Conservation (phyloP, 2,888 invertebrate genomes). For the Falcaria lacertinaria region DNA sequence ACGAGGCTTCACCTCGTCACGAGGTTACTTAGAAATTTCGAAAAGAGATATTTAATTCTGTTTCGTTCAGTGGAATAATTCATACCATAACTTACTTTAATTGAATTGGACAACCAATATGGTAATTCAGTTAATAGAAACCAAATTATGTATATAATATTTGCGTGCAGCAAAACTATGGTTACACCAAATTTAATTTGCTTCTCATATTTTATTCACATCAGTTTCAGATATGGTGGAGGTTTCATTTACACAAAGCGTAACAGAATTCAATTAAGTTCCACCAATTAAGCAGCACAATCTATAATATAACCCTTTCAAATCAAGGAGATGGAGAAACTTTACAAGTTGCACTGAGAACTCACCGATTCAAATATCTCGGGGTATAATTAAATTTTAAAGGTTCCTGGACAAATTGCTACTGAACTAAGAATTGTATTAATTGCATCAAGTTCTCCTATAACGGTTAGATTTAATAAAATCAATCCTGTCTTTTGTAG, state of each 20-base stretch:
- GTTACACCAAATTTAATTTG: too few relatives aligned
- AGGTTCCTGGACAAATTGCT: conserved; percentile 52
- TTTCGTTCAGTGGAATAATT: too few relatives aligned
- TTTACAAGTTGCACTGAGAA: conserved; percentile 31
- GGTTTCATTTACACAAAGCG: conserved; percentile 25
- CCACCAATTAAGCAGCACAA: conserved; percentile 38
- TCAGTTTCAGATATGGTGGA: background rate
- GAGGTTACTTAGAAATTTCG: background rate
- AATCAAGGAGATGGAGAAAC: conserved; percentile 35
- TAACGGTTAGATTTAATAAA: too few relatives aligned
- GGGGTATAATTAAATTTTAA: conserved; percentile 54
- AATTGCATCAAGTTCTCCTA: conserved; percentile 36
- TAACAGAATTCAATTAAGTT: conserved; percentile 44
- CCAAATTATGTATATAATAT: background rate
- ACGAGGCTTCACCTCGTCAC: background rate
- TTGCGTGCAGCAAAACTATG: background rate
- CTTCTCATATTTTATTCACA: background rate
- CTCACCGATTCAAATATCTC: conserved; percentile 41
- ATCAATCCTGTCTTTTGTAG: too few relatives aligned
- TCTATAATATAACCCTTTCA: conserved; percentile 40
- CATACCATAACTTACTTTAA: too few relatives aligned
- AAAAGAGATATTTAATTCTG: too few relatives aligned
- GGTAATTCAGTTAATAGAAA: too few relatives aligned
- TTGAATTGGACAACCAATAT: too few relatives aligned
- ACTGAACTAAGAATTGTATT: conserved; percentile 45